A percentile compares a stretch with the other conserved stretches of the same genome.
These are phyloP conservation scores for Clarias magur DNA, from an alignment of 2,113 vertebrate species.

Conservation along the genomic window DNA sequence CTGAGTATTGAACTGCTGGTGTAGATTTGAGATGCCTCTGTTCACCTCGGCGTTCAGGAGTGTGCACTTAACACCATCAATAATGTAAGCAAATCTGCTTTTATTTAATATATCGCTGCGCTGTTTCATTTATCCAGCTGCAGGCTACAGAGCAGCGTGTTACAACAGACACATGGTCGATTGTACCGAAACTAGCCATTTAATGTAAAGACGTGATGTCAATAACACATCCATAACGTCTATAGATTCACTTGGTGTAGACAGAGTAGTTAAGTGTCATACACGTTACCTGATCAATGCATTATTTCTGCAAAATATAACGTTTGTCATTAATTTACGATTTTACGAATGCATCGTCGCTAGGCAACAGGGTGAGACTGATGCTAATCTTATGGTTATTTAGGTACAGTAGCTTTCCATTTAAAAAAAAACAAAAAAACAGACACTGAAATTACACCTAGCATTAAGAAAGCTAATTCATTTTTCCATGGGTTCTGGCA, in stretches of 20 bases:
- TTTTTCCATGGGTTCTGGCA: too few relatives aligned
- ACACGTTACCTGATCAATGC: background rate
- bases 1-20: slow-evolving; percentile 8
- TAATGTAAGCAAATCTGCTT: slow-evolving; percentile 58
- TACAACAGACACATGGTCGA: background rate
- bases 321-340: background rate
- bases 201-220: background rate
- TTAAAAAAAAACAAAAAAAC: too few relatives aligned
- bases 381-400: background rate
- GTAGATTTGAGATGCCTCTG: slow-evolving; percentile 13
- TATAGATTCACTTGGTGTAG: background rate
- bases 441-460: too few relatives aligned
- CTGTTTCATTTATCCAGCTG: slow-evolving; percentile 54
- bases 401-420: too few relatives aligned
- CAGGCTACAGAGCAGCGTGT: background rate
- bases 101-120: slow-evolving; percentile 56
- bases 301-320: background rate
- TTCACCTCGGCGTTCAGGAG: slow-evolving; percentile 9
- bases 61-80: slow-evolving; percentile 47
- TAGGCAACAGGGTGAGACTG: background rate
- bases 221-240: background rate
- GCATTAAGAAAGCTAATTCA: too few relatives aligned
- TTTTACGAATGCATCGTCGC: background rate
- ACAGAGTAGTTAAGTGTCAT: background rate
- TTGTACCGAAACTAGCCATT: background rate